phyloP scores from a whole-genome alignment of 2,113 vertebrate species.

The Narcine bancroftii region DNA sequence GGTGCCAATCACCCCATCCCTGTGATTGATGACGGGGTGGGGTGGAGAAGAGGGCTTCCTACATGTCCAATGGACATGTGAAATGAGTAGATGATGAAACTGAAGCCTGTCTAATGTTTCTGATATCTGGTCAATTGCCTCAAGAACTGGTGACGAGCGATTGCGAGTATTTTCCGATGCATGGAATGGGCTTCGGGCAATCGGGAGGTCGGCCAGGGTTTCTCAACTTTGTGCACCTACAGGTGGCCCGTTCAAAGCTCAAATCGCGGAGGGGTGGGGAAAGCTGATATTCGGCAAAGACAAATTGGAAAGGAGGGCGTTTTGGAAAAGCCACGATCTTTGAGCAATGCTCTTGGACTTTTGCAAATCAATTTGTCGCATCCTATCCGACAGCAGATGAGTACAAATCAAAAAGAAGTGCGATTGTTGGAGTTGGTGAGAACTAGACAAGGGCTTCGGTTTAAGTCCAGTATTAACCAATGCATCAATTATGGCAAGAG shows the following conservation, averaged over 20 bases:
- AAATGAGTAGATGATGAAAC: background rate
- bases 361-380: background rate
- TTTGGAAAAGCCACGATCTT: background rate
- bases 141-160: background rate
- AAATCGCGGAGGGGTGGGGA: background rate
- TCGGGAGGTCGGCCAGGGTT: background rate
- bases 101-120: too few relatives aligned
- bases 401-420: background rate
- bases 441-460: background rate
- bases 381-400: background rate
- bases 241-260: background rate
- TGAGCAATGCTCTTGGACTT: background rate
- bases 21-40: background rate
- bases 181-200: background rate
- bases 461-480: background rate
- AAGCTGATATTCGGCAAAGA: background rate
- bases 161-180: background rate
- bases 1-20: background rate
- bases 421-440: background rate
- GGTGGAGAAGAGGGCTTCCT: background rate
- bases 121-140: background rate
- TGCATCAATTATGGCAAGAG: background rate
- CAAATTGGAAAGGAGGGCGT: background rate
- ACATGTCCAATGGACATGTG: background rate
- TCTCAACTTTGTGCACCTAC: background rate